Evolutionary conservation across 2,888 invertebrate genomes (phyloP).

Genomic region (Sericinus montela): DNA sequence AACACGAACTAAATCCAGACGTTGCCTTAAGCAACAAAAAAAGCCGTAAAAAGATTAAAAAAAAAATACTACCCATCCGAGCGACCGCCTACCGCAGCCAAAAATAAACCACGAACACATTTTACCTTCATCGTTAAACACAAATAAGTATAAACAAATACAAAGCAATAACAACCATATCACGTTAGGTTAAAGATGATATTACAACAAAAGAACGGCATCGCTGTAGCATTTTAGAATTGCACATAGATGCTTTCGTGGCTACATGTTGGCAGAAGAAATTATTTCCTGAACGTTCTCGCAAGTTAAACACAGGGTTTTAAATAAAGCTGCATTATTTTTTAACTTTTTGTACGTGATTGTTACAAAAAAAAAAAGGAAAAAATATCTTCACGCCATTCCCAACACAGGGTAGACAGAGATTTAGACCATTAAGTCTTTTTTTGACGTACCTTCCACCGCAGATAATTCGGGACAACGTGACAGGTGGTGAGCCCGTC

Average conservation of each 20-base stretch:
- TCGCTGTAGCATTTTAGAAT: conserved; percentile 19
- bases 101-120: conserved; percentile 60
- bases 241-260: conserved; percentile 33
- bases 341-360: conserved; percentile 25
- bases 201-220: conserved; percentile 3
- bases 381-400: no score
- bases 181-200: background rate
- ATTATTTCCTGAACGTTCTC: conserved; percentile 55
- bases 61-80: conserved; percentile 60
- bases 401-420: no score
- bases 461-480: no score
- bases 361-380: background rate
- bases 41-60: conserved; percentile 56
- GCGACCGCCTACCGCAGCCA: conserved; percentile 78
- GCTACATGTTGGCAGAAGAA: conserved; percentile 63
- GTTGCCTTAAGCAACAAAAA: conserved; percentile 58
- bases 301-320: conserved; percentile 44
- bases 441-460: no score
- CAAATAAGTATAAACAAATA: background rate
- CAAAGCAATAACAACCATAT: conserved; percentile 21
- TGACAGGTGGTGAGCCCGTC: no score
- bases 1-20: conserved; percentile 63
- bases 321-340: conserved; percentile 43
- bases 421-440: no score
- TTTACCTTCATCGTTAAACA: conserved; percentile 16